A percentile compares a stretch with the other conserved stretches of the same genome.
phyloP scores from a whole-genome alignment of 2,797 vertebrate species.

The Thripadectes ignobilis region DNA sequence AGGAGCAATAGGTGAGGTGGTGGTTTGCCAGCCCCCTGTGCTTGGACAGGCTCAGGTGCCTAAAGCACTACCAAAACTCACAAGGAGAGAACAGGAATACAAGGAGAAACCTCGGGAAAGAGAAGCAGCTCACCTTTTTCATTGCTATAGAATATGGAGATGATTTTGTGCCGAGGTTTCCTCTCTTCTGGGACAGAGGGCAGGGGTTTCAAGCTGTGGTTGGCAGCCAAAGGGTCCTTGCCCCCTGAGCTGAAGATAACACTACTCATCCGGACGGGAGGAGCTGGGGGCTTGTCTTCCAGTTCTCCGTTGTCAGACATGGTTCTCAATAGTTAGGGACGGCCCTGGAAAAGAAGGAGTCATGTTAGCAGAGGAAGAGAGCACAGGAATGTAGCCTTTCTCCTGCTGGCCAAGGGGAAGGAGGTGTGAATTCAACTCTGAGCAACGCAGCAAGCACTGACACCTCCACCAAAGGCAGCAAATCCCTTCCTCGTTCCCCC shows the following conservation, averaged over 20 bases:
- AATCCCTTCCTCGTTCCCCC: not conserved
- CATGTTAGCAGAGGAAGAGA: not conserved
- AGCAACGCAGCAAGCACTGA: not conserved
- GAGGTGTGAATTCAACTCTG: not conserved
- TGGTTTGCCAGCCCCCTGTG: not conserved
- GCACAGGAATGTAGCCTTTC: not conserved
- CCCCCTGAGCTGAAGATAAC: slow-evolving; percentile 86
- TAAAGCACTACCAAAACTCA: not conserved
- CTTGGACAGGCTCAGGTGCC: not conserved
- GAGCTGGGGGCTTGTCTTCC: slow-evolving; percentile 96
- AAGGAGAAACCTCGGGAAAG: not conserved
- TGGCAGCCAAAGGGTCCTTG: slow-evolving; percentile 87
- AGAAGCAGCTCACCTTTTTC: slow-evolving; percentile 86
- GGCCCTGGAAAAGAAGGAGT: slow-evolving; percentile 50
- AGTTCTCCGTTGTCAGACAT: slow-evolving; percentile 97
- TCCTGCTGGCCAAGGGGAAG: not conserved
- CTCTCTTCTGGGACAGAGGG: slow-evolving; percentile 96
- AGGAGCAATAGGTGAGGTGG: rapidly evolving
- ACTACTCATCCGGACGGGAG: slow-evolving; percentile 94
- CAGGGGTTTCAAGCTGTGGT: slow-evolving; percentile 94
- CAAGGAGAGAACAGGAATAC: not conserved
- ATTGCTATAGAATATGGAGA: slow-evolving; percentile 92
- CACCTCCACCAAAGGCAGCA: not conserved
- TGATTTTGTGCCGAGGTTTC: slow-evolving; percentile 94
- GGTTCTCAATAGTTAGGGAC: slow-evolving; percentile 68